A percentile compares a stretch with the other conserved stretches of the same genome.
These are phyloP conservation scores for Vanessa atalanta DNA, from an alignment of 1,140 invertebrate genomes.

Conservation along the genomic window DNA sequence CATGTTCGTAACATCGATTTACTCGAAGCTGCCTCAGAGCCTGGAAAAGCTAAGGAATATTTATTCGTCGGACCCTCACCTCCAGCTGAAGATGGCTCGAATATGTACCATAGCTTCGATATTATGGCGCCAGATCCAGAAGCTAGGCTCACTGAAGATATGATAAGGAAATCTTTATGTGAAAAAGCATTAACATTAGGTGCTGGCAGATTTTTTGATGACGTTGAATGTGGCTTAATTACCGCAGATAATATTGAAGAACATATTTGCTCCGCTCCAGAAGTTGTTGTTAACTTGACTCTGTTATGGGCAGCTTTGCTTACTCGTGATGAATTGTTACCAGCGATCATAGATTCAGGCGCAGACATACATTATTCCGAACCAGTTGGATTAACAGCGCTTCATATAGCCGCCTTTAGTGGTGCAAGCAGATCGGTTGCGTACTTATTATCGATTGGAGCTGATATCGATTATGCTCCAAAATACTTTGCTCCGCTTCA, in stretches of 20 bases:
- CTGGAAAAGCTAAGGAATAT: conserved; percentile 76
- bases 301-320: conserved; percentile 77
- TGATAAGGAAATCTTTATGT: conserved; percentile 81
- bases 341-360: conserved; percentile 72
- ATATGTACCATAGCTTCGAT: conserved; percentile 83
- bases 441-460: conserved; percentile 81
- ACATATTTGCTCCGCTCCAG: conserved; percentile 70
- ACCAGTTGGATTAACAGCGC: conserved; percentile 78
- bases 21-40: conserved; percentile 62
- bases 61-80: conserved; percentile 84
- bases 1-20: conserved; percentile 69
- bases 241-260: conserved; percentile 76
- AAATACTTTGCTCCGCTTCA: conserved; percentile 83
- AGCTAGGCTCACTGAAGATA: conserved; percentile 83
- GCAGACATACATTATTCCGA: conserved; percentile 81
- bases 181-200: conserved; percentile 83
- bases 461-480: conserved; percentile 77
- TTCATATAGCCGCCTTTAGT: conserved; percentile 83
- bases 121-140: conserved; percentile 82
- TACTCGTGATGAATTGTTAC: conserved; percentile 78
- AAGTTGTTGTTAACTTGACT: conserved; percentile 73
- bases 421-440: conserved; percentile 79
- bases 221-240: conserved; percentile 82
- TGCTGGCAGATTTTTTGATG: conserved; percentile 82
- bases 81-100: conserved; percentile 83